Evolutionary conservation across 1,140 invertebrate genomes (phyloP), one percentile per base, ranked within the genome.

Genomic region (Sesamia nonagrioides): DNA sequence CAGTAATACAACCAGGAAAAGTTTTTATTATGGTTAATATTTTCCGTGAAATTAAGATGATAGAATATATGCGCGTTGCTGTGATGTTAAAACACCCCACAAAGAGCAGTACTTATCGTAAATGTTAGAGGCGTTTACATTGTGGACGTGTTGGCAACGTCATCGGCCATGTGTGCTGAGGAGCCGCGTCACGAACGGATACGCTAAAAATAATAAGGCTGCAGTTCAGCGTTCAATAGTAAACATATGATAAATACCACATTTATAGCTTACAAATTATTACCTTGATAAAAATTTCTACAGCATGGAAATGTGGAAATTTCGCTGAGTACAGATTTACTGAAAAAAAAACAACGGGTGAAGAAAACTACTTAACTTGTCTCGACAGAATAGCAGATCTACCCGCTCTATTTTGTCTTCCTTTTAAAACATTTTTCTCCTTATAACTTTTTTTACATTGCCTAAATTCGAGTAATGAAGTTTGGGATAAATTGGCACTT

Each of bases 151-250:
- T 33, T 18, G n/a, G 66, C 40, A 33, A 71, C 68, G 48, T 71
- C 48, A 71, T 2, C 27, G 48, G 68, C 45, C 68, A 71, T 71
- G 68, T 71, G 68, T 54, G 68, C n/a, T 21, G 63, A 2, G 13
- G 21, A 69, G 42, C n/a, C 33, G 68, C 45, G 48, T 71, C 68
- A 52, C 13, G 42, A 13, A 17, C 68, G 68, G 68, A 52, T 52
- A 71, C 48, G 68, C 68, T 71, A 71, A 71, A 71, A 71, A 71
- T 71, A 71, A 71, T 71, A 68, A 66, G 18, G 45, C 33, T 54
- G 15, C 33, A 68, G 42, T 27, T 27, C 63, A 50, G 15, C 42
- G 42, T 68, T 68, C 18, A 48, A 27, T 48, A 45, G 40, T 50
- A 48, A 13, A 17, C 13, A 60, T 8, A 48, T 68, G 42, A 68